These are phyloP conservation scores for Azemiops feae DNA, from an alignment of 2,113 vertebrate genomes.

Conservation along the genomic window DNA sequence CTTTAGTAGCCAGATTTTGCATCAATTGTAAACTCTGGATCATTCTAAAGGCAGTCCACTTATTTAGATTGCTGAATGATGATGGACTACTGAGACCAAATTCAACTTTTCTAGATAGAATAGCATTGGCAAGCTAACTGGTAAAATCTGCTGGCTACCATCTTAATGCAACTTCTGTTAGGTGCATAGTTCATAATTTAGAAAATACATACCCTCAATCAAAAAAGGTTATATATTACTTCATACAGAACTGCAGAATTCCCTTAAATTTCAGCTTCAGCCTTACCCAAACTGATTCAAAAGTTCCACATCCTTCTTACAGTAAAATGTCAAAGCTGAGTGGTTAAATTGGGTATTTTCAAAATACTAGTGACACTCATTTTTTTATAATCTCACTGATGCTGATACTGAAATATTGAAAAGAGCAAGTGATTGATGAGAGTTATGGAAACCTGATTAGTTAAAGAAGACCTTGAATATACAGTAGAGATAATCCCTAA, in stretches of 20 bases:
- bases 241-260: background rate
- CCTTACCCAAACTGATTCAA: background rate
- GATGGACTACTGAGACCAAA: background rate
- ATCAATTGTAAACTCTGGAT: background rate
- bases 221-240: background rate
- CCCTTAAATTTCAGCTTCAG: background rate
- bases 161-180: background rate
- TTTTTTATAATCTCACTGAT: background rate
- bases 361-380: background rate
- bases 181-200: background rate
- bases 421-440: background rate
- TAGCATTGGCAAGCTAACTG: background rate
- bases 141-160: background rate
- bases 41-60: background rate
- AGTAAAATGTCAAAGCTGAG: background rate
- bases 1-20: background rate
- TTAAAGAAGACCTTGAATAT: background rate
- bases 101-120: background rate
- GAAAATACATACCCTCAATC: background rate
- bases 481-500: background rate
- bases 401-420: background rate
- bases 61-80: background rate
- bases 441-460: background rate
- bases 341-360: background rate
- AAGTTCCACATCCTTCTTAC: background rate